These are phyloP conservation scores for Zosterops hypoxanthus DNA, from an alignment of 2,113 vertebrate genomes.

Conservation along the genomic window DNA sequence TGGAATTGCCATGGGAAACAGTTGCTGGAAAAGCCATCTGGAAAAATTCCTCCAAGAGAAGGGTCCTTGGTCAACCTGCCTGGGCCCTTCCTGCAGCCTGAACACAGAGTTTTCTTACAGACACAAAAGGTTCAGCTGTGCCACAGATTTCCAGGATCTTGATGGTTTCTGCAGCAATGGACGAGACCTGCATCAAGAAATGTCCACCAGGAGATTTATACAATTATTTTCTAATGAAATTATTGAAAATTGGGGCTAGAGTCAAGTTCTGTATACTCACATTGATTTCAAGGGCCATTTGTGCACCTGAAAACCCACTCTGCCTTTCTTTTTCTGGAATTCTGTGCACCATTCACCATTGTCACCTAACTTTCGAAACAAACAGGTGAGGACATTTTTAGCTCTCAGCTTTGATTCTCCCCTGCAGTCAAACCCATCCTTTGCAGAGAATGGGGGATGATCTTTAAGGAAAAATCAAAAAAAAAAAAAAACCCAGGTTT, in stretches of 20 bases:
- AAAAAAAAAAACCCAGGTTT: not conserved
- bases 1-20: not conserved
- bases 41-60: not conserved
- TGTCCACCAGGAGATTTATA: rapidly evolving
- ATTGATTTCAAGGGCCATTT: not conserved
- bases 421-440: not conserved
- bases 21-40: not conserved
- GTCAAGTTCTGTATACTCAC: not conserved
- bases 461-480: not conserved
- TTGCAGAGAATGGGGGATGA: not conserved
- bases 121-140: not conserved
- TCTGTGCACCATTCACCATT: rapidly evolving
- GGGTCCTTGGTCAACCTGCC: not conserved
- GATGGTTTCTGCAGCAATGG: not conserved
- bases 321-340: not conserved
- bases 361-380: not conserved
- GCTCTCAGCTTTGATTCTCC: not conserved
- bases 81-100: not conserved
- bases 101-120: not conserved
- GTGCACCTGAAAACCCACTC: not conserved
- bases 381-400: not conserved
- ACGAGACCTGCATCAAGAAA: not conserved
- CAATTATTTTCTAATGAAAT: not conserved
- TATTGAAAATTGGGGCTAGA: not conserved
- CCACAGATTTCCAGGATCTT: not conserved